Percentiles rank a stretch among this genome's conserved stretches.
These are phyloP conservation scores for Basileuterus tristriatus DNA, from an alignment of 2,797 vertebrate species.

Conservation along the genomic window DNA sequence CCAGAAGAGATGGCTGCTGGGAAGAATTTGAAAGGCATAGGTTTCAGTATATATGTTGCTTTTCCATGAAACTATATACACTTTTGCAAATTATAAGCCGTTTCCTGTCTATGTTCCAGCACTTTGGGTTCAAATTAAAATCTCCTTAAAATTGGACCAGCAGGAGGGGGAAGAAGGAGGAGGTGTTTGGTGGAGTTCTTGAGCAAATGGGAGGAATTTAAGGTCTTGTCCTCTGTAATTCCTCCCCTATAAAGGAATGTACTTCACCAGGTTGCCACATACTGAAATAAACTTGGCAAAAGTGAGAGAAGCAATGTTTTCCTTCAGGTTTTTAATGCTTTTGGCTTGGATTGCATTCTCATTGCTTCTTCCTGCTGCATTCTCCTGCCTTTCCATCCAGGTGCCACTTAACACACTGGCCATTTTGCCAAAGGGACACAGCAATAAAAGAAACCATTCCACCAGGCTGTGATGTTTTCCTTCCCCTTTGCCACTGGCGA, in stretches of 20 bases:
- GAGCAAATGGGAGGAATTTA: slow-evolving; percentile 56
- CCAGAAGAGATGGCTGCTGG: slow-evolving; percentile 68
- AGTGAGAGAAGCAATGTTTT: slow-evolving; percentile 40
- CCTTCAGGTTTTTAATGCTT: slow-evolving; percentile 37
- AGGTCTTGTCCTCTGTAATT: slow-evolving; percentile 64
- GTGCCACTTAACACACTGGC: slow-evolving; percentile 31
- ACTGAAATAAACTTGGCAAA: slow-evolving; percentile 60
- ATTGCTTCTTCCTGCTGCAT: slow-evolving; percentile 42
- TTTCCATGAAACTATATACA: slow-evolving; percentile 64
- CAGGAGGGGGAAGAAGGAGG: slow-evolving; percentile 49
- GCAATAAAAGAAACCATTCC: slow-evolving; percentile 13
- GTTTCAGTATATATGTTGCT: slow-evolving; percentile 33
- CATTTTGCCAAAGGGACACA: background rate
- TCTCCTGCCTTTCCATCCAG: slow-evolving; percentile 45
- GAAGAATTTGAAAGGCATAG: slow-evolving; percentile 66
- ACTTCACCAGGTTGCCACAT: slow-evolving; percentile 61
- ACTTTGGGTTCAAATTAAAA: slow-evolving; percentile 60
- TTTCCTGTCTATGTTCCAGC: slow-evolving; percentile 70
- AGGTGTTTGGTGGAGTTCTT: slow-evolving; percentile 51
- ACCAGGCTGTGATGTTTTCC: slow-evolving; percentile 25
- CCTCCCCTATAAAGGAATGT: slow-evolving; percentile 51
- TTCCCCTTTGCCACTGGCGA: background rate
- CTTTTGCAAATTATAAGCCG: slow-evolving; percentile 57
- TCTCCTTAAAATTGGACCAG: slow-evolving; percentile 65
- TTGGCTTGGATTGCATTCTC: slow-evolving; percentile 31